These are phyloP conservation scores for Trachelus stipa DNA, from an alignment of 2,888 invertebrate genomes.

Conservation along the genomic window DNA sequence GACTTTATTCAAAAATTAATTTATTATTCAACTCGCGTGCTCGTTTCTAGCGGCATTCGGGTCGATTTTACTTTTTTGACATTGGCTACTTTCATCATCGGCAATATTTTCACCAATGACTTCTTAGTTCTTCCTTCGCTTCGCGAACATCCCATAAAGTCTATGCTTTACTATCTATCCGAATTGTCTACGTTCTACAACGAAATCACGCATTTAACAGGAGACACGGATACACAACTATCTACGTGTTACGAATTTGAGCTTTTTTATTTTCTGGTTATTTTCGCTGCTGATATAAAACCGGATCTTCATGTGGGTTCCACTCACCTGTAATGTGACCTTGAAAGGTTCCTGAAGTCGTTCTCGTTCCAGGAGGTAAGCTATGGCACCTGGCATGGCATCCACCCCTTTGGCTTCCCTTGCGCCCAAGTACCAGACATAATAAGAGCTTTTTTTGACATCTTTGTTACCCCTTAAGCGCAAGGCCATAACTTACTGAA, in stretches of 20 bases:
- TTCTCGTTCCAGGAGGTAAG: conserved; percentile 86
- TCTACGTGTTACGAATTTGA: neutral
- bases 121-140: neutral
- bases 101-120: neutral
- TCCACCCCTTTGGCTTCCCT: conserved; percentile 93
- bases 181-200: neutral
- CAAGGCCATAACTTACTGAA: conserved; percentile 76
- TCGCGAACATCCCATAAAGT: neutral
- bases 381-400: conserved; percentile 86
- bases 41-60: neutral
- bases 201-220: neutral
- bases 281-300: conserved; percentile 24
- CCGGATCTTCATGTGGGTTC: conserved; percentile 39
- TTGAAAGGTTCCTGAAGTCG: conserved; percentile 89
- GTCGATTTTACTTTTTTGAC: neutral
- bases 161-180: neutral
- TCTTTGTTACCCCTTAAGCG: conserved; percentile 80
- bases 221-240: neutral
- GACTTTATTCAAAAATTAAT: neutral
- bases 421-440: conserved; percentile 95
- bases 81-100: neutral
- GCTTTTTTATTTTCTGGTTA: neutral
- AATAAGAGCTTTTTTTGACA: conserved; percentile 90
- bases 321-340: conserved; percentile 83
- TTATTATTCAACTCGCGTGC: neutral